Evolutionary conservation across 2,113 vertebrate genomes (phyloP).

Genomic region (Marmota monax): DNA sequence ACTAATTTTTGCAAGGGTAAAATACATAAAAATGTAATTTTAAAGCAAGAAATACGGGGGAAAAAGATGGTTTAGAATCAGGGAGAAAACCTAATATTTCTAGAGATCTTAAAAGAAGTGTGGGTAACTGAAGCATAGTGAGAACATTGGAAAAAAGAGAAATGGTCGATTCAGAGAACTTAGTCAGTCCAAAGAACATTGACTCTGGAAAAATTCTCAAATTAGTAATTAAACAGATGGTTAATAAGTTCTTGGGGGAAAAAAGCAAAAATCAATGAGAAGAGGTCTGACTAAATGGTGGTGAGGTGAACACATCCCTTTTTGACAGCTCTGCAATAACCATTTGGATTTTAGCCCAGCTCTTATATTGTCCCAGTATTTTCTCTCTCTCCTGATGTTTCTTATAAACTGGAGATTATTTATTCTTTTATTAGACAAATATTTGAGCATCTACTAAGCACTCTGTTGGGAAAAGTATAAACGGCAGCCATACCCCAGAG

Average conservation of each 20-base stretch:
- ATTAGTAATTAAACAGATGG: background rate
- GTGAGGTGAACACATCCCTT: background rate
- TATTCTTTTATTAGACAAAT: slow-evolving; percentile 15
- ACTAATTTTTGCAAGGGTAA: slow-evolving; percentile 11
- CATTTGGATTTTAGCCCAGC: background rate
- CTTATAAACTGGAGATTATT: background rate
- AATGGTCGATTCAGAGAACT: slow-evolving; percentile 27
- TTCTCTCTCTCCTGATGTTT: background rate
- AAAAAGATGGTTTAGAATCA: background rate
- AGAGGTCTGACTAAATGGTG: background rate
- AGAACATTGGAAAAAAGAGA: background rate
- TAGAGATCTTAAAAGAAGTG: slow-evolving; percentile 2
- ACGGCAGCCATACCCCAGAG: too few species aligned
- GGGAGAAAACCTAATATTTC: background rate
- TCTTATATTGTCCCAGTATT: background rate
- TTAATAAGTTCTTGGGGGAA: slow-evolving; percentile 10
- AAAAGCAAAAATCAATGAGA: background rate
- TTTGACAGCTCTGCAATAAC: background rate
- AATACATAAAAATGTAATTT: slow-evolving; percentile 17
- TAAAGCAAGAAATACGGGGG: background rate
- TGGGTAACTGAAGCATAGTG: background rate
- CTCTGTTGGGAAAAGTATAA: background rate
- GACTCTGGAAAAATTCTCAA: slow-evolving; percentile 13
- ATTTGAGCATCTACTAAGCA: background rate
- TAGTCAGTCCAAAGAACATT: background rate